Evolutionary conservation across 1,140 invertebrate species (phyloP).

Genomic region (Periplaneta americana): DNA sequence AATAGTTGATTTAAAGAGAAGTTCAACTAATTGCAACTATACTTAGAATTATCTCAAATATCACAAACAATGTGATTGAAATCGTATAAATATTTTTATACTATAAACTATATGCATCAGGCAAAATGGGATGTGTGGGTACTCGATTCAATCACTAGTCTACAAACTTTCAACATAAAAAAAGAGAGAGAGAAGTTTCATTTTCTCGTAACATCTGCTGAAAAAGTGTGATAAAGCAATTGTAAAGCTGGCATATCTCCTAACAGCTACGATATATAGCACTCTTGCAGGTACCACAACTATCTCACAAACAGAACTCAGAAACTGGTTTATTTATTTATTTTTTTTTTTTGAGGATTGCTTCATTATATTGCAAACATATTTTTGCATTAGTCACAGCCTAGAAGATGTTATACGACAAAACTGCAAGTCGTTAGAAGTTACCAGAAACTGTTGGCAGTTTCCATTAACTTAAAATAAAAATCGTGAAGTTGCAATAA

Average conservation of each 20-base stretch:
- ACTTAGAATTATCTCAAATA: neutral
- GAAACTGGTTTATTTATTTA: neutral
- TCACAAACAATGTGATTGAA: neutral
- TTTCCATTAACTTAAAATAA: neutral
- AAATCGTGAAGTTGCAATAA: too few relatives aligned
- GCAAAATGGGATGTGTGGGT: neutral
- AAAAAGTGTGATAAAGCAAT: neutral
- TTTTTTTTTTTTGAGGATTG: too few relatives aligned
- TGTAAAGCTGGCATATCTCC: neutral
- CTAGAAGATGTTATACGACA: neutral
- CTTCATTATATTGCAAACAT: neutral
- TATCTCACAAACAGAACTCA: slow-evolving; percentile 22
- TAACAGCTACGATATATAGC: neutral
- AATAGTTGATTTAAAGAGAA: neutral
- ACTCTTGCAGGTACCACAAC: neutral
- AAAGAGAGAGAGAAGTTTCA: too few relatives aligned
- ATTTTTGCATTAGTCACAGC: neutral
- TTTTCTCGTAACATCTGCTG: neutral
- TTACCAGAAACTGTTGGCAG: neutral
- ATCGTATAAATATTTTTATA: neutral
- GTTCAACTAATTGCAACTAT: neutral
- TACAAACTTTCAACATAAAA: neutral
- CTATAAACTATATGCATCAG: neutral
- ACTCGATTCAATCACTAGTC: neutral
- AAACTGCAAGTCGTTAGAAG: neutral